phyloP scores from a whole-genome alignment of 2,797 vertebrate species.

The Anabas testudineus region DNA sequence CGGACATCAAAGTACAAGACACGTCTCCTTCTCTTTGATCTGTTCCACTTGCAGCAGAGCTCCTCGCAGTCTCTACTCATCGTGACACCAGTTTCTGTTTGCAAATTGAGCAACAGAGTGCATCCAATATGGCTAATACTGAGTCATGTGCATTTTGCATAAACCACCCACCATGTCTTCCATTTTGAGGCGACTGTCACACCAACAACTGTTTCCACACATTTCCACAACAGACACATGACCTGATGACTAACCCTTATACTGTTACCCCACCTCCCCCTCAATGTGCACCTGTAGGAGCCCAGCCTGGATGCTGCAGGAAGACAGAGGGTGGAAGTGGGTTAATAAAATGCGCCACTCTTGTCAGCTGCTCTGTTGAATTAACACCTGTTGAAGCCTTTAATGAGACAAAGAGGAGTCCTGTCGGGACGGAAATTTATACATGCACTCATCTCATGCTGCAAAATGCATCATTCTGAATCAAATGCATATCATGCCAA shows the following conservation, averaged over 20 bases:
- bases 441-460: conserved; percentile 72
- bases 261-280: conserved; percentile 1
- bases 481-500: conserved; percentile 64
- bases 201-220: neutral
- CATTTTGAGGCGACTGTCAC: conserved; percentile 29
- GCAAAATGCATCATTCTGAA: conserved; percentile 67
- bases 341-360: conserved; percentile 20
- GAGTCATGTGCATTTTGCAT: conserved; percentile 25
- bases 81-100: conserved; percentile 16
- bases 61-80: conserved; percentile 8
- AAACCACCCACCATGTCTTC: conserved; percentile 24
- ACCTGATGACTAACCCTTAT: conserved; percentile 23
- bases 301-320: conserved; percentile 5
- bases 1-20: conserved; percentile 29
- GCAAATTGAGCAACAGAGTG: conserved; percentile 27
- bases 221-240: conserved; percentile 10
- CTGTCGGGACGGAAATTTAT: conserved; percentile 28
- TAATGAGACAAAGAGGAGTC: conserved; percentile 18
- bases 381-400: conserved; percentile 30
- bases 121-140: conserved; percentile 25
- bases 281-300: conserved; percentile 15
- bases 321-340: conserved; percentile 15
- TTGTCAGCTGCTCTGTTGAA: conserved; percentile 1
- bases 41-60: conserved; percentile 6
- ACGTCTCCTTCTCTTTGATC: conserved; percentile 15